Conservation (phyloP, 1,140 invertebrate genomes). For the Steinernema khuongi region DNA sequence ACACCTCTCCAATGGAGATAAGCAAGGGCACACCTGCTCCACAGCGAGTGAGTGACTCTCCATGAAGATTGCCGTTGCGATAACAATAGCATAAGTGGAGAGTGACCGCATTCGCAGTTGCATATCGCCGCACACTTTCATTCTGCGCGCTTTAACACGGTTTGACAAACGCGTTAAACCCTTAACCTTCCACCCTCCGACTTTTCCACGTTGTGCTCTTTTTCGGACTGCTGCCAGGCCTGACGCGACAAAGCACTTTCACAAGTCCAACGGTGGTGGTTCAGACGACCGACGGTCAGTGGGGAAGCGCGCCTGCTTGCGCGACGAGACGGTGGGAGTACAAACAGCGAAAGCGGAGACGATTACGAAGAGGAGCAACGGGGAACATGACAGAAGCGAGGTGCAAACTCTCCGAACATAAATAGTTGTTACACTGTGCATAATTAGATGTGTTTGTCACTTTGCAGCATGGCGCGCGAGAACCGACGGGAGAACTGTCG, state of each 20-base stretch:
- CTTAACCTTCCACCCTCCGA: background rate
- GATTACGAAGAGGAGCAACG: background rate
- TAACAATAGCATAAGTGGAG: conserved; percentile 1
- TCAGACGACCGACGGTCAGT: background rate
- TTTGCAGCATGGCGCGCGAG: conserved; percentile 11
- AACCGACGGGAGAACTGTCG: background rate
- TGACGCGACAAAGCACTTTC: too few relatives aligned
- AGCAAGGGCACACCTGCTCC: background rate
- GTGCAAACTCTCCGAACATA: background rate
- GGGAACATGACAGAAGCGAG: background rate
- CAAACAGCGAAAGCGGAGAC: background rate
- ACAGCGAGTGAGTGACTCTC: background rate
- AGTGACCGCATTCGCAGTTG: background rate
- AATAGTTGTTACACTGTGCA: conserved; percentile 7
- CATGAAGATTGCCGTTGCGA: background rate
- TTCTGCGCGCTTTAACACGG: background rate
- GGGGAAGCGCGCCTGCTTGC: conserved; percentile 7
- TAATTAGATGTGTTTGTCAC: conserved; percentile 12
- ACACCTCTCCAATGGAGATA: background rate
- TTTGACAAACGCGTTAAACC: background rate
- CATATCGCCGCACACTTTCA: background rate
- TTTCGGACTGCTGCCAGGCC: background rate
- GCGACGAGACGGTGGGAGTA: conserved; percentile 1
- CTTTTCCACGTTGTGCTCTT: background rate
- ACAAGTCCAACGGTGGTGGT: background rate